Percentiles rank a stretch among this genome's conserved stretches.
These are phyloP conservation scores for Mastacembelus armatus DNA, from an alignment of 2,797 vertebrate species.

Conservation along the genomic window DNA sequence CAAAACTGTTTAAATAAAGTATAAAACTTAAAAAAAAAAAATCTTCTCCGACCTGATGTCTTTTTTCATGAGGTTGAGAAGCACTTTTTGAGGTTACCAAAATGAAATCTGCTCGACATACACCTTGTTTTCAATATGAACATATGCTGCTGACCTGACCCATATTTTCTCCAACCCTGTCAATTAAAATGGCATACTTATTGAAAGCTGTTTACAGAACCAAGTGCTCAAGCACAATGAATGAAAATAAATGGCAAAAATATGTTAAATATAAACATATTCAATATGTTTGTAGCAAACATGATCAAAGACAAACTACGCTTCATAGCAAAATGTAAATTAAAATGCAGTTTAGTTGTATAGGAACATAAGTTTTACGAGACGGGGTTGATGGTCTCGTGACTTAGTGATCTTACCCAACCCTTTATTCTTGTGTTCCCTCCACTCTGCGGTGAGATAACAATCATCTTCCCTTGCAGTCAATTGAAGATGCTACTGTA, in stretches of 20 bases:
- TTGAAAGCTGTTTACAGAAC: too few relatives aligned
- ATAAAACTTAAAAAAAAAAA: conserved; percentile 72
- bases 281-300: too few relatives aligned
- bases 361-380: too few relatives aligned
- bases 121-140: neutral
- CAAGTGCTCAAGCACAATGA: too few relatives aligned
- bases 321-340: too few relatives aligned
- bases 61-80: conserved; percentile 77
- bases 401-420: conserved; percentile 23
- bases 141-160: conserved; percentile 26
- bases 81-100: conserved; percentile 64
- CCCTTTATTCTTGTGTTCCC: conserved; percentile 13
- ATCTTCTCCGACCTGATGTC: conserved; percentile 68
- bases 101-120: conserved; percentile 52
- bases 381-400: too few relatives aligned
- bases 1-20: conserved; percentile 71
- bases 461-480: conserved; percentile 1
- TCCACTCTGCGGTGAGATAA: conserved; percentile 16
- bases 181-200: too few relatives aligned
- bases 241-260: too few relatives aligned
- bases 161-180: too few relatives aligned
- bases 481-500: neutral
- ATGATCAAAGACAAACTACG: too few relatives aligned
- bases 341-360: too few relatives aligned
- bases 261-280: too few relatives aligned